phyloP scores from a whole-genome alignment of 2,888 invertebrate genomes.

The Leptinotarsa peninsularis region DNA sequence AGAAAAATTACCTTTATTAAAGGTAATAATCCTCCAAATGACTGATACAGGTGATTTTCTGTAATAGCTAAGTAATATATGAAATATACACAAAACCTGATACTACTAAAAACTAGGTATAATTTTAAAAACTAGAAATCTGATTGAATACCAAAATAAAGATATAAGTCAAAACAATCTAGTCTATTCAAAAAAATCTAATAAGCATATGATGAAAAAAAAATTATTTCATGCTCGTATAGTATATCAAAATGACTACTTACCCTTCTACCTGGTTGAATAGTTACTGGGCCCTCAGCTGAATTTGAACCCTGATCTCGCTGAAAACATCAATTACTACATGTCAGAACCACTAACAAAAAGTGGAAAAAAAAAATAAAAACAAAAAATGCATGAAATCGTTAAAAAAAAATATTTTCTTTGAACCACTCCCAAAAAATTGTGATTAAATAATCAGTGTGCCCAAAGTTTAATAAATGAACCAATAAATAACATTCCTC shows the following conservation, averaged over 20 bases:
- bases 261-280: slow-evolving; percentile 61
- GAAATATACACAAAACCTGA: too few species aligned
- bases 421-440: neutral
- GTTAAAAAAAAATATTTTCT: neutral
- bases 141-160: neutral
- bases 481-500: too few species aligned
- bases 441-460: neutral
- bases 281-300: slow-evolving; percentile 51
- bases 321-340: slow-evolving; percentile 62
- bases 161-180: neutral
- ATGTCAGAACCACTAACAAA: slow-evolving; percentile 57
- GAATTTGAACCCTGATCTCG: slow-evolving; percentile 61
- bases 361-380: slow-evolving; percentile 45
- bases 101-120: too few species aligned
- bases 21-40: too few species aligned
- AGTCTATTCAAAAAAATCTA: neutral
- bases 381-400: slow-evolving; percentile 15
- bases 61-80: too few species aligned
- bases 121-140: too few species aligned
- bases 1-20: too few species aligned
- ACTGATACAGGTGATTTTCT: too few species aligned
- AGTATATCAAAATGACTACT: slow-evolving; percentile 49
- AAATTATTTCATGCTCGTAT: neutral
- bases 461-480: neutral
- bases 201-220: neutral